Evolutionary conservation across 2,888 invertebrate genomes (phyloP).

Genomic region (Nymphalis polychloros): DNA sequence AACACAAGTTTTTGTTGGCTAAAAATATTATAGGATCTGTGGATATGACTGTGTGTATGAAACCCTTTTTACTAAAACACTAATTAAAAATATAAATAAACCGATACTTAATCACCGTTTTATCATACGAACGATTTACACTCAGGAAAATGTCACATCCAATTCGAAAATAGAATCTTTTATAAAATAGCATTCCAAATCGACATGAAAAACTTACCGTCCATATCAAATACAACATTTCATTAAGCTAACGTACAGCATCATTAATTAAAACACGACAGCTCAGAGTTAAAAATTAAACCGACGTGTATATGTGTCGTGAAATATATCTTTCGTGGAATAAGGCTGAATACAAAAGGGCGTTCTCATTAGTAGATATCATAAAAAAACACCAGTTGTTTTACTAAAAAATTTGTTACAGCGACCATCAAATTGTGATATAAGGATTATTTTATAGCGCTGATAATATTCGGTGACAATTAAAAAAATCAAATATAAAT

Average conservation of each 20-base stretch:
- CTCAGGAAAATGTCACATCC: conserved; percentile 16
- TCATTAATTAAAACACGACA: conserved; percentile 46
- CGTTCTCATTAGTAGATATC: background rate
- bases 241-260: conserved; percentile 47
- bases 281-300: conserved; percentile 48
- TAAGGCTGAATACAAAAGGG: conserved; percentile 22
- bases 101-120: background rate
- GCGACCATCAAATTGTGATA: too few species aligned
- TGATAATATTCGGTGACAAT: too few species aligned
- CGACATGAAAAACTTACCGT: conserved; percentile 42
- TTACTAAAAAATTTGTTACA: too few species aligned
- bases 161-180: conserved; percentile 23
- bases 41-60: background rate
- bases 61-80: background rate
- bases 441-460: too few species aligned
- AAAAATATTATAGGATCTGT: too few species aligned
- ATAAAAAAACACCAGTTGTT: too few species aligned
- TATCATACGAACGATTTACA: conserved; percentile 11
- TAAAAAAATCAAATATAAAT: too few species aligned
- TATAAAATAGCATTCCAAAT: conserved; percentile 32
- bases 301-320: conserved; percentile 41
- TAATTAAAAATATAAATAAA: background rate
- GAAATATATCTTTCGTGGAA: conserved; percentile 41
- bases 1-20: too few species aligned
- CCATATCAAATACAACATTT: conserved; percentile 47